A percentile compares a stretch with the other conserved stretches of the same genome.
phyloP scores from a whole-genome alignment of 1,140 invertebrate species.

The Latrodectus geometricus region DNA sequence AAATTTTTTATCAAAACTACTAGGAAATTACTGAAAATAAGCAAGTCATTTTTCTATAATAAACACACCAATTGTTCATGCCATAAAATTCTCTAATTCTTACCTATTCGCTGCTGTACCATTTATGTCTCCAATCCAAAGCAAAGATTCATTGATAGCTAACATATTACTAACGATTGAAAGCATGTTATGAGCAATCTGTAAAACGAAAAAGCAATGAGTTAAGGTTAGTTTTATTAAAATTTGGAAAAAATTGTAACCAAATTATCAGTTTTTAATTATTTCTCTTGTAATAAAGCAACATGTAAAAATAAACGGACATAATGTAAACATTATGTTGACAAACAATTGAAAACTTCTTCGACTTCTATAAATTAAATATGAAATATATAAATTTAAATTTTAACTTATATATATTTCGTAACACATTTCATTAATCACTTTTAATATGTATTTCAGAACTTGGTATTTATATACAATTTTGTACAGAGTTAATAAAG shows the following conservation, averaged over 20 bases:
- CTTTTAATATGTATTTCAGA: too few species aligned
- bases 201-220: not conserved
- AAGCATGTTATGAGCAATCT: constrained; percentile 67
- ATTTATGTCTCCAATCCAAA: constrained; percentile 64
- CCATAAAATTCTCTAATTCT: not conserved
- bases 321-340: not conserved
- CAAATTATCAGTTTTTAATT: not conserved
- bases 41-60: too few species aligned
- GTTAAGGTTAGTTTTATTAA: too few species aligned
- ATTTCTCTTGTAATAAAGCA: not conserved
- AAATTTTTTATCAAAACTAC: too few species aligned
- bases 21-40: too few species aligned
- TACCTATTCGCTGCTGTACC: constrained; percentile 60
- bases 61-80: too few species aligned
- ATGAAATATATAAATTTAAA: not conserved
- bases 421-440: too few species aligned
- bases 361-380: not conserved
- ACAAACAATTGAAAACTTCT: not conserved
- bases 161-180: constrained; percentile 68
- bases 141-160: constrained; percentile 65
- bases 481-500: too few species aligned
- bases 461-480: too few species aligned
- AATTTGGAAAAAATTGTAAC: not conserved
- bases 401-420: too few species aligned
- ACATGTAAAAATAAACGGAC: not conserved